Evolutionary conservation across 2,888 invertebrate species (phyloP).

Genomic region (Nomada fabriciana): DNA sequence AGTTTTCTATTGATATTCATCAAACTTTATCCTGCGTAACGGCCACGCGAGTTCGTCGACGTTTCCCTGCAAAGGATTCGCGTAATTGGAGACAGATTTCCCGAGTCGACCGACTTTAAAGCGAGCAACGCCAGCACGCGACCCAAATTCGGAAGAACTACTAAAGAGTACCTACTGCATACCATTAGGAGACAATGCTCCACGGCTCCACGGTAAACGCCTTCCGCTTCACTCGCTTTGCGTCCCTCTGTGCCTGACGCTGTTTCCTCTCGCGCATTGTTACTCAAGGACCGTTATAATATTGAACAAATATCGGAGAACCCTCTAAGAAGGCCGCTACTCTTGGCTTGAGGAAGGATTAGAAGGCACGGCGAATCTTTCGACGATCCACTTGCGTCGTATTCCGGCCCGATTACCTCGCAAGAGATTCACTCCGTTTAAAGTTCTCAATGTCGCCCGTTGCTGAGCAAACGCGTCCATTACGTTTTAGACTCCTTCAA

Average conservation of each 20-base stretch:
- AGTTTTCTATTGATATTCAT: conserved; percentile 9
- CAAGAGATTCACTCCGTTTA: conserved; percentile 42
- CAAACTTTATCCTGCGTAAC: not conserved
- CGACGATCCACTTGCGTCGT: conserved; percentile 30
- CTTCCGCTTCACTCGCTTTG: conserved; percentile 6
- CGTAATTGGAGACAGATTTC: conserved; percentile 33
- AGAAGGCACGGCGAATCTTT: not conserved
- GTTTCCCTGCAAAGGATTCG: not conserved
- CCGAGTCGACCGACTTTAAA: conserved; percentile 24
- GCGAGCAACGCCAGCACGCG: conserved; percentile 19
- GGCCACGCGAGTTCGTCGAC: not conserved
- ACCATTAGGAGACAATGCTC: conserved; percentile 50
- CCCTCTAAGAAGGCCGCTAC: not conserved
- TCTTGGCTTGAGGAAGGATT: conserved; percentile 5
- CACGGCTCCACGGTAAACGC: conserved; percentile 9
- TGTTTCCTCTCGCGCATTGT: conserved; percentile 5
- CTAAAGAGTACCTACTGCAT: conserved; percentile 46
- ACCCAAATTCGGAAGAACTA: conserved; percentile 54
- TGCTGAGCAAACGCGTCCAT: conserved; percentile 18
- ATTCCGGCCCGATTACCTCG: conserved; percentile 26
- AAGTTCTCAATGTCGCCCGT: conserved; percentile 26
- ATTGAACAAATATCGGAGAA: conserved; percentile 33
- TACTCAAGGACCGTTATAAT: conserved; percentile 23
- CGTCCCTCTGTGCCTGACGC: not conserved
- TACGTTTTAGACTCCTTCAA: conserved; percentile 21